Percentiles rank a stretch among this genome's conserved stretches.
phyloP scores from a whole-genome alignment of 2,888 invertebrate genomes.

The Stomorhina lunata region DNA sequence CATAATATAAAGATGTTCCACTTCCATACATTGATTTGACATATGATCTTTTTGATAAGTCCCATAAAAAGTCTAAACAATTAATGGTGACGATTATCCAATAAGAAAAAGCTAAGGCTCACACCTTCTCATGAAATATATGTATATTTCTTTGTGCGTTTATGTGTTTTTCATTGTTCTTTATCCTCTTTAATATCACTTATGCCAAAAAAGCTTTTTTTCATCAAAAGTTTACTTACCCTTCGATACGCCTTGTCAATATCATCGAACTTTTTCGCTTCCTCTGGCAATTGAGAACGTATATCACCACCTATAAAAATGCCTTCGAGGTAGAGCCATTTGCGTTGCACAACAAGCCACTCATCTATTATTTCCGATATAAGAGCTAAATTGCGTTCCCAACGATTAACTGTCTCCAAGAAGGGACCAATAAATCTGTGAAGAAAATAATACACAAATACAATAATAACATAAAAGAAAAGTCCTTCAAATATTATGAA shows the following conservation, averaged over 20 bases:
- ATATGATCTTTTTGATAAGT: too few species aligned
- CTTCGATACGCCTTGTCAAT: slow-evolving; percentile 90
- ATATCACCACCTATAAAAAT: slow-evolving; percentile 96
- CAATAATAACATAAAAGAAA: not conserved
- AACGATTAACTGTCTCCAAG: slow-evolving; percentile 88
- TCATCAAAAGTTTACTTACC: slow-evolving; percentile 78
- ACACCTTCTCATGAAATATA: too few species aligned
- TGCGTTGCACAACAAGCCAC: slow-evolving; percentile 92
- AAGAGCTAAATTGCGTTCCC: slow-evolving; percentile 90
- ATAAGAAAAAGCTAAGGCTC: too few species aligned
- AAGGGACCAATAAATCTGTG: slow-evolving; percentile 93
- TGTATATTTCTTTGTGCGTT: too few species aligned
- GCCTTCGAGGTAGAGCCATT: slow-evolving; percentile 95
- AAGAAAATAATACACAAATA: not conserved
- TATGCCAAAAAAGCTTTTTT: not conserved
- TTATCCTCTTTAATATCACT: too few species aligned
- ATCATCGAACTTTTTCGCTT: slow-evolving; percentile 93
- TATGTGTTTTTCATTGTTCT: too few species aligned
- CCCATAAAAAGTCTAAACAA: too few species aligned
- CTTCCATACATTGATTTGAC: too few species aligned
- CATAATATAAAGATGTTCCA: too few species aligned
- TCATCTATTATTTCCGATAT: slow-evolving; percentile 93
- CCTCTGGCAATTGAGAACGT: slow-evolving; percentile 91
- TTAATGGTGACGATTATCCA: too few species aligned
- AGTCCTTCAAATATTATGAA: not conserved